Conservation (phyloP, 2,113 vertebrate species). For the Grallaria varia region DNA sequence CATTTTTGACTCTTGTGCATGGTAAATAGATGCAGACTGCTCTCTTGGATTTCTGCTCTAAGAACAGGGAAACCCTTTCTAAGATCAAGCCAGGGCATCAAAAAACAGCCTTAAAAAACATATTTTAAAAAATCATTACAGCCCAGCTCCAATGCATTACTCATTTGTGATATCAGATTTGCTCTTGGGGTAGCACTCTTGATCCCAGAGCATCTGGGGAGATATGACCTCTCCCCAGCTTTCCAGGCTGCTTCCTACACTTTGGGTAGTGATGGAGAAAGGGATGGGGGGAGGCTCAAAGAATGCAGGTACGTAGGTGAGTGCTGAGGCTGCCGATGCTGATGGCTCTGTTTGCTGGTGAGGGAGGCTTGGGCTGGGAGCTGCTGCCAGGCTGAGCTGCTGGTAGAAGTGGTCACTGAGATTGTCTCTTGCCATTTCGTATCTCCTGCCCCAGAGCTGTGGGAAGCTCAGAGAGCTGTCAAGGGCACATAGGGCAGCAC, state of each 20-base stretch:
- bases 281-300: not conserved
- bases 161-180: not conserved
- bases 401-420: not conserved
- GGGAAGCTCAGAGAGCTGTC: not conserved
- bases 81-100: not conserved
- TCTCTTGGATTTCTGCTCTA: not conserved
- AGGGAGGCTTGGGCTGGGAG: not conserved
- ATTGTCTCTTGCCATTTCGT: not conserved
- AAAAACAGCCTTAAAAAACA: not conserved
- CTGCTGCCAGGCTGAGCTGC: not conserved
- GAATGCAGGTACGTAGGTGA: not conserved
- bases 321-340: not conserved
- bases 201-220: not conserved
- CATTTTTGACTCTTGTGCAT: conserved; percentile 15
- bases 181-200: not conserved
- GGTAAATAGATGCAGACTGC: conserved; percentile 7
- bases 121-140: not conserved
- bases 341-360: not conserved
- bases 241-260: not conserved
- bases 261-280: not conserved
- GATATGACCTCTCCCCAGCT: not conserved
- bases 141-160: not conserved
- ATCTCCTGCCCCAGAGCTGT: not conserved
- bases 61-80: not conserved
- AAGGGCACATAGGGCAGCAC: not conserved